Base-by-base conservation (phyloP, 2,797 vertebrate species). In the Pelobates cultripes region DNA sequence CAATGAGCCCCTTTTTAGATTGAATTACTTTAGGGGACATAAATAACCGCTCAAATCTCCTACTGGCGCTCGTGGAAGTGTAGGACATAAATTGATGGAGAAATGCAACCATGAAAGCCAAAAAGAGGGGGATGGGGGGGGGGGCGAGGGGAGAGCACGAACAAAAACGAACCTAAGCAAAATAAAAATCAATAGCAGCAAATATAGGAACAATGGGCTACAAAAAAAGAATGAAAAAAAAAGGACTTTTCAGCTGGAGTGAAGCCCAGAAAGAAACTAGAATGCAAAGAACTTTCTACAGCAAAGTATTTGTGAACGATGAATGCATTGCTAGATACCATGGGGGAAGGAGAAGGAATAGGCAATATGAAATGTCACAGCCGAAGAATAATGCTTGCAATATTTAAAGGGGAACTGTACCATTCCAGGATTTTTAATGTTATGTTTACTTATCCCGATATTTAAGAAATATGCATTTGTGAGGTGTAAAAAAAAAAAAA, bases 21-120 rank as follows among this genome's bases (percentile, higher is more conserved):
- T 55, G 75, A 78, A 78, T 83, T 73, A 73, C 70, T 83, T 72
- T 60, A 45, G 70, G 67, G 2, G 43, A 63, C 63, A 83, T 83
- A 83, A 83, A 83, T 83, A 83, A 83, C 63, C 75, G 68, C 64
- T 83, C 75, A 14, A 51, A 12, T 73, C 43, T 73, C 57, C 75
- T 77, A 8, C 60, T 68, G 41, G 28, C 55, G 75, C 70, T 70
- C n/a, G 51, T 70, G 75, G 64, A 78, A n/a, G 85, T 83, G 79
- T 73, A 80, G 86, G 85, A 81, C 81, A 90, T 85, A 86, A 88
- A 86, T 85, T 84, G 85, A 74, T 85, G 80, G 75, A 60, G 83
- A 76, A 78, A 72, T 73, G 77, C 61, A 77, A 82, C 60, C 43
- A 17, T 70, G 75, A 66, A 68, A 86, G 85, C 61, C 81, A 87